These are phyloP conservation scores for Apis laboriosa DNA, from an alignment of 1,140 invertebrate species.

Conservation along the genomic window DNA sequence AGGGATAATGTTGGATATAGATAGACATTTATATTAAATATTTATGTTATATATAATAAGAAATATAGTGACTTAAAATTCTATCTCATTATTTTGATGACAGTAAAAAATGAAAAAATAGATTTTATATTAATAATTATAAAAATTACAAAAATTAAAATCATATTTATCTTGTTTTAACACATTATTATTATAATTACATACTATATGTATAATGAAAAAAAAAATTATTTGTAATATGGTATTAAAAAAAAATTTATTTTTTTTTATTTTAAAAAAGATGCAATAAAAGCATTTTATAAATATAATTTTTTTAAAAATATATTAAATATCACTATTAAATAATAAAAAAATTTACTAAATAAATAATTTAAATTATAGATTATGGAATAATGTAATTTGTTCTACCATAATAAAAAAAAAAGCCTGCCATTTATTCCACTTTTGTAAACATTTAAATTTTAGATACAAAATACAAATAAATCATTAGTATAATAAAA, in stretches of 20 bases:
- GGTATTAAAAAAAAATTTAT: conserved; percentile 8
- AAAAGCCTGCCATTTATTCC: conserved; percentile 22
- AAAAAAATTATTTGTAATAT: neutral
- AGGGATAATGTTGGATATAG: neutral
- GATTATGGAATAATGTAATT: neutral
- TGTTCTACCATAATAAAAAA: conserved; percentile 24
- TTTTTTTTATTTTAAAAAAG: conserved; percentile 15
- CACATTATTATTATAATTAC: neutral
- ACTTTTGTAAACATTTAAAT: conserved; percentile 3
- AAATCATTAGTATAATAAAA: conserved; percentile 44
- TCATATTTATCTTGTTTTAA: neutral
- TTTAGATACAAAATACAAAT: neutral
- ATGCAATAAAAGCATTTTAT: conserved; percentile 28
- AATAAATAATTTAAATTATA: conserved; percentile 10
- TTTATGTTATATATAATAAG: neutral
- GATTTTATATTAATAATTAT: neutral
- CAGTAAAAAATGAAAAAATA: neutral
- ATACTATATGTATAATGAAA: neutral
- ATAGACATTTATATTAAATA: neutral
- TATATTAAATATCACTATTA: conserved; percentile 10
- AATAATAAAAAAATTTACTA: conserved; percentile 24
- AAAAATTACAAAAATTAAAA: neutral
- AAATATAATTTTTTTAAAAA: neutral
- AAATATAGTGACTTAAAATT: neutral
- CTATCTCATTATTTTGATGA: neutral